Evolutionary conservation across 2,888 invertebrate genomes (phyloP).

Genomic region (Stratiomys singularior): DNA sequence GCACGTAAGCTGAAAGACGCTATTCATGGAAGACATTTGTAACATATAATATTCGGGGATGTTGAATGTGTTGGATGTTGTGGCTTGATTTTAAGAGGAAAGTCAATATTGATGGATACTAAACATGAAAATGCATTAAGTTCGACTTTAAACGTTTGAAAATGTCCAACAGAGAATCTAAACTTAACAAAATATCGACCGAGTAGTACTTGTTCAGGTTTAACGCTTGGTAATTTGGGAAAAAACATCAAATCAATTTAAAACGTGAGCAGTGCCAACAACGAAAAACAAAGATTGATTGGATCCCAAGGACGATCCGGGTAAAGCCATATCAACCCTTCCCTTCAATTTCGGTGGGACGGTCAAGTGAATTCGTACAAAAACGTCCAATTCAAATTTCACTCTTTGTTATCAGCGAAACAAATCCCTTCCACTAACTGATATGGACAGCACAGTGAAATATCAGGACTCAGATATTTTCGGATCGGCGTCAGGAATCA

Average conservation of each 20-base stretch:
- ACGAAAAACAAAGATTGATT: conserved; percentile 34
- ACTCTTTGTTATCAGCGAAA: neutral
- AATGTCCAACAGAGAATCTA: too few relatives aligned
- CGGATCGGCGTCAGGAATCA: neutral
- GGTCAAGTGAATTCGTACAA: conserved; percentile 15
- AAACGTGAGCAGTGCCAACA: neutral
- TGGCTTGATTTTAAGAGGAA: too few relatives aligned
- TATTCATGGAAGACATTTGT: neutral
- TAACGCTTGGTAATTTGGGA: too few relatives aligned
- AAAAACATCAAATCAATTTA: neutral
- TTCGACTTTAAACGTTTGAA: too few relatives aligned
- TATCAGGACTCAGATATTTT: neutral
- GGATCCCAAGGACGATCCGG: conserved; percentile 11
- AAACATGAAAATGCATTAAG: too few relatives aligned
- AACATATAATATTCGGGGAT: too few relatives aligned
- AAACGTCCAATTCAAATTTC: neutral
- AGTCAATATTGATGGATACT: too few relatives aligned
- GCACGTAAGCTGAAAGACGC: too few relatives aligned
- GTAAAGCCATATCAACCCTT: neutral
- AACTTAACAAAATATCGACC: too few relatives aligned
- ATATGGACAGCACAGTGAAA: neutral
- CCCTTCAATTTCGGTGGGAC: neutral
- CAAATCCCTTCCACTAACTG: neutral
- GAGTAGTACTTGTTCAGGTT: too few relatives aligned
- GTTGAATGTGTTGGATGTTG: too few relatives aligned